Conservation (phyloP, 2,888 invertebrate genomes). For the Azorinus chamasolen region DNA sequence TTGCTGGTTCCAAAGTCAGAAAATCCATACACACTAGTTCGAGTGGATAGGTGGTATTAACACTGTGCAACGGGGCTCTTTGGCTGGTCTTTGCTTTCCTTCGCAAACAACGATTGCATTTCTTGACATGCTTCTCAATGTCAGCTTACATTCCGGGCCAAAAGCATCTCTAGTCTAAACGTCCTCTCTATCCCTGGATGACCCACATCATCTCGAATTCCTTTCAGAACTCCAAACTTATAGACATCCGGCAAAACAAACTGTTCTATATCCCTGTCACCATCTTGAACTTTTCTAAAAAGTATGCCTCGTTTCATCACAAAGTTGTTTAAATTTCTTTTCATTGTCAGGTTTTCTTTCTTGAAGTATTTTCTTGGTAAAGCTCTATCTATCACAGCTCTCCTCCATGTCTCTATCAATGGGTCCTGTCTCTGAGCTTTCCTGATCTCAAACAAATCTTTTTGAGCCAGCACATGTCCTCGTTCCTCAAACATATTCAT, state of each 20-base stretch:
- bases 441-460: no score
- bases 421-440: no score
- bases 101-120: no score
- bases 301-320: constrained; percentile 19
- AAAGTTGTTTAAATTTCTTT: constrained; percentile 13
- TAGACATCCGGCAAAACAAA: constrained; percentile 21
- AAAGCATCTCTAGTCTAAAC: constrained; percentile 21
- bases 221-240: constrained; percentile 8
- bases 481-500: no score
- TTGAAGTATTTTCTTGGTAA: background rate
- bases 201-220: constrained; percentile 31
- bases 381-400: background rate
- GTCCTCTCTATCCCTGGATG: no score
- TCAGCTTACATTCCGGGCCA: constrained; percentile 12
- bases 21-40: constrained; percentile 44
- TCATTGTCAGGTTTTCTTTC: constrained; percentile 10
- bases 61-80: constrained; percentile 13
- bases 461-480: no score
- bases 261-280: constrained; percentile 5
- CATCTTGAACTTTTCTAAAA: constrained; percentile 2
- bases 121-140: constrained; percentile 19
- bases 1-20: constrained; percentile 31
- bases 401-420: no score
- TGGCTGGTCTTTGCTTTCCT: constrained; percentile 28
- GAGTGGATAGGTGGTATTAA: constrained; percentile 22